These are phyloP conservation scores for Epizoanthus stellaris DNA, from an alignment of 92 coral and sea anemone species.

Conservation along the genomic window DNA sequence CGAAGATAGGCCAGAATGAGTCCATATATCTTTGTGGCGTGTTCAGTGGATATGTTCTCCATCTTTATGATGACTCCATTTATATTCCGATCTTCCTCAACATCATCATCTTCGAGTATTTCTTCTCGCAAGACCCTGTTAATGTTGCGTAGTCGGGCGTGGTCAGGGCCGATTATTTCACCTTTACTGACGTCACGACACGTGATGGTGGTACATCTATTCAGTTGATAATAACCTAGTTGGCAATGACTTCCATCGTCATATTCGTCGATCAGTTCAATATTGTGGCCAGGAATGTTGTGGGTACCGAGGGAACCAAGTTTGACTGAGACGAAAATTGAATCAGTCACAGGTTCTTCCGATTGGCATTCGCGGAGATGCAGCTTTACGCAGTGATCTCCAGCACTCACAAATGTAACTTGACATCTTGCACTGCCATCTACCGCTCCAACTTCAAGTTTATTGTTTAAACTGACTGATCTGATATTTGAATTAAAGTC, in stretches of 20 bases:
- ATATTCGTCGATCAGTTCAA: slow-evolving; percentile 6
- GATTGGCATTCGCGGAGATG: not conserved
- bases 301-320: not conserved
- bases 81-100: not conserved
- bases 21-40: slow-evolving; percentile 22
- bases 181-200: slow-evolving; percentile 21
- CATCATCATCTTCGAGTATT: slow-evolving; percentile 11
- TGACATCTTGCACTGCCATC: not conserved
- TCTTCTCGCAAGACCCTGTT: slow-evolving; percentile 34
- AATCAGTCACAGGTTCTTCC: not conserved
- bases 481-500: slow-evolving; percentile 20
- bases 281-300: not conserved
- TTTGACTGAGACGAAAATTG: not conserved
- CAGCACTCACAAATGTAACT: slow-evolving; percentile 28
- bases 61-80: not conserved
- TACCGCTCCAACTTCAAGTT: not conserved
- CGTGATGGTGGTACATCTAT: not conserved
- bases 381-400: not conserved
- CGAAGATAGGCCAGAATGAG: slow-evolving; percentile 48
- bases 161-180: slow-evolving; percentile 37
- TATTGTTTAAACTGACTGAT: not conserved
- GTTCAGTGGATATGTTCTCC: not conserved
- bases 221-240: not conserved
- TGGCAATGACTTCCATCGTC: not conserved
- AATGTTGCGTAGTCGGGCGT: slow-evolving; percentile 33